Percentiles rank a stretch among this genome's conserved stretches.
Evolutionary conservation across 2,888 invertebrate species (phyloP).

Genomic region (Cylindroiulus punctatus): DNA sequence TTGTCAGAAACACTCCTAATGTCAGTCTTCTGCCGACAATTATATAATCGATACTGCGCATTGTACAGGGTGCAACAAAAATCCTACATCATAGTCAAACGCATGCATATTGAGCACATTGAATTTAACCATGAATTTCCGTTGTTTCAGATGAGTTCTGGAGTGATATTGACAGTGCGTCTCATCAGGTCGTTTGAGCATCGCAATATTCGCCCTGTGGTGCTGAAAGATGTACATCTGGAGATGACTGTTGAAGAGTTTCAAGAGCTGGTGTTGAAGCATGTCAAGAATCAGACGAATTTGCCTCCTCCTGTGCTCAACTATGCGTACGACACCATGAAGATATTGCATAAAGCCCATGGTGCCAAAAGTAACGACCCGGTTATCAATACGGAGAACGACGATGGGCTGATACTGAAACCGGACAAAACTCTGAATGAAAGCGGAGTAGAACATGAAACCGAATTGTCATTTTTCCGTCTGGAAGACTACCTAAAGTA

Average conservation of each 20-base stretch:
- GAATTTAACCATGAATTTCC: no score
- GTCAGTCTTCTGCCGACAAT: no score
- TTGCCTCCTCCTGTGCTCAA: conserved; percentile 64
- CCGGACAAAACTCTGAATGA: conserved; percentile 60
- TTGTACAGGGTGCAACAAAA: no score
- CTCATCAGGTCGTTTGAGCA: conserved; percentile 65
- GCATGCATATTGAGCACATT: no score
- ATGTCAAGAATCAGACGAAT: conserved; percentile 60
- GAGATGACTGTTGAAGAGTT: conserved; percentile 61
- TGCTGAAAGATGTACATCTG: conserved; percentile 62
- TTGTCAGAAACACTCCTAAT: no score
- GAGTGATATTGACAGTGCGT: conserved; percentile 61
- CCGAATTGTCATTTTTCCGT: conserved; percentile 65
- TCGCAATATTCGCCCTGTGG: conserved; percentile 64
- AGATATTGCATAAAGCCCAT: conserved; percentile 64
- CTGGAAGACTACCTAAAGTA: conserved; percentile 60
- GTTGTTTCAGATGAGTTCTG: conserved; percentile 13
- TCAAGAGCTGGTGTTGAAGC: conserved; percentile 60
- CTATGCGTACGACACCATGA: conserved; percentile 64
- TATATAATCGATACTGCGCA: no score
- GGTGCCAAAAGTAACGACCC: conserved; percentile 65
- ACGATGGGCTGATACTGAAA: conserved; percentile 62
- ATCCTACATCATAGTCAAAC: no score
- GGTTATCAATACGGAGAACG: conserved; percentile 64
- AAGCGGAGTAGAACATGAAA: conserved; percentile 63